Base-by-base conservation (phyloP, 2,113 vertebrate species). In the Chamaea fasciata region DNA sequence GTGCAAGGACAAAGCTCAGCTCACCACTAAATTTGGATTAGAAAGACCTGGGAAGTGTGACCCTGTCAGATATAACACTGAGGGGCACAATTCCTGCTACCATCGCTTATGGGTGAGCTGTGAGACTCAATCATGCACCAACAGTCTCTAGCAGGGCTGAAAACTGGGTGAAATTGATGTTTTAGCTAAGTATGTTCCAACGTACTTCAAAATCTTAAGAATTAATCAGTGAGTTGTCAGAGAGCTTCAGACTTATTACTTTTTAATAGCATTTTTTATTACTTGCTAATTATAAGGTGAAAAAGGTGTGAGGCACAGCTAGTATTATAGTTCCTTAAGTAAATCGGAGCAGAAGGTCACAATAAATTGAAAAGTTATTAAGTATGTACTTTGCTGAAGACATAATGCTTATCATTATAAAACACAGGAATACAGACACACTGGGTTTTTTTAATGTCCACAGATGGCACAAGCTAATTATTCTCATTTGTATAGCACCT, bases 191-290 rank as follows among this genome's bases (percentile, higher is more conserved):
- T 95, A 92, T 89, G 98, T 98, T 98, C 97, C 97, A 90, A 94
- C 63, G 68, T 95, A 97, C 97, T 98, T 98, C 97, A 95, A 98
- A 97, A 97, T 98, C 98, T 97, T 95, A 96, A 96, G 94, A 97
- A 98, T 98, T 98, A 98, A 98, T 97, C 98, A 97, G 95, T 92
- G 97, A 96, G 96, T 97, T 98, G 97, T 98, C 97, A 88, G 95
- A 96, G 96, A 96, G 94, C 87, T 81, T 93, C 89, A 95, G 97
- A 97, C 90, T 93, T 96, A 96, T 95, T 97, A 97, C 97, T 96
- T 98, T 98, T 97, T 96, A 97, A 98, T 98, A 98, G 95, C 94
- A 79, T 95, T 97, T 96, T 93, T 96, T 98, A 96, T 96, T 94
- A 92, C 97, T 97, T 97, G 96, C 91, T 98, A 97, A 98, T 98